phyloP scores from a whole-genome alignment of 2,888 invertebrate species.

The Halictus quadricinctus region DNA sequence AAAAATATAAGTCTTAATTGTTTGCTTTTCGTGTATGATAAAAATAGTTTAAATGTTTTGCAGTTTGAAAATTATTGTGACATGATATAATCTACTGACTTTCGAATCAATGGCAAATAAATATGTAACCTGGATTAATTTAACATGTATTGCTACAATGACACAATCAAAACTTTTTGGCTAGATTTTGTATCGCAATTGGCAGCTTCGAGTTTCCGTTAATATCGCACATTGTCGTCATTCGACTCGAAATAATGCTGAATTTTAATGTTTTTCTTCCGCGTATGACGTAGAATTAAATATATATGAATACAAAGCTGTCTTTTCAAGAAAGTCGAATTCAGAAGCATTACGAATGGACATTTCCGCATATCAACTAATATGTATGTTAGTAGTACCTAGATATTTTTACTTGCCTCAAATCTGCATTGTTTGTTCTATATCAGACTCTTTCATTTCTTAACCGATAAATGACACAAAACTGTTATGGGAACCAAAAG shows the following conservation, averaged over 20 bases:
- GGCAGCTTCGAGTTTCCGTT: constrained; percentile 14
- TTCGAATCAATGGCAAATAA: background rate
- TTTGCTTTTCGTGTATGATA: background rate
- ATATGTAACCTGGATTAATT: constrained; percentile 33
- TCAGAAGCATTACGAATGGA: background rate
- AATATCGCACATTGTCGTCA: background rate
- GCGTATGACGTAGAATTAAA: background rate
- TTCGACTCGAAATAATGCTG: constrained; percentile 6
- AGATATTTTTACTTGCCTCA: background rate
- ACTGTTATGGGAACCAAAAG: background rate
- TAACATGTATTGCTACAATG: constrained; percentile 32
- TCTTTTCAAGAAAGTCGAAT: background rate
- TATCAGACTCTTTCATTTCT: background rate
- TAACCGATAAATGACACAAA: background rate
- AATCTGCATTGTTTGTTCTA: background rate
- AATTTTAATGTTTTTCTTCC: constrained; percentile 2
- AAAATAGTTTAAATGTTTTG: background rate
- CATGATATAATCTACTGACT: background rate
- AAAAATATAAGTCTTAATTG: background rate
- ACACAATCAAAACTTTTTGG: constrained; percentile 33
- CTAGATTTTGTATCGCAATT: constrained; percentile 25
- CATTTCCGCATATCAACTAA: background rate
- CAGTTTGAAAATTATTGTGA: background rate
- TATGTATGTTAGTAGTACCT: background rate
- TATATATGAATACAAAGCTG: background rate